Percentiles rank a stretch among this genome's conserved stretches.
Evolutionary conservation across 2,888 invertebrate genomes (phyloP).

Genomic region (Platerodrilus igneus): DNA sequence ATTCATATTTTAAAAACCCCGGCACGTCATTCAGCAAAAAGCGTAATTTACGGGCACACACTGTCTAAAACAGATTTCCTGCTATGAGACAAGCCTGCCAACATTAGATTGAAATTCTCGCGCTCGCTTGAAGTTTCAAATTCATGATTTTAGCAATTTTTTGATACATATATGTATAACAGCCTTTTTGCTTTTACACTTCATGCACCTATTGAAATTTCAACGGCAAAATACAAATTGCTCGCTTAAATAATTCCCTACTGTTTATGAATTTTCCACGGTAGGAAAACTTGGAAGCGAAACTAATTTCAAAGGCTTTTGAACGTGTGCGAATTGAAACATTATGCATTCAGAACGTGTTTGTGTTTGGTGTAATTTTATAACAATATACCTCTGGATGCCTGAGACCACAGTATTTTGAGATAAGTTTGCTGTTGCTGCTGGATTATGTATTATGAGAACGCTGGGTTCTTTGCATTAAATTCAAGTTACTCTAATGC

Average conservation of each 20-base stretch:
- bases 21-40: conserved; percentile 33
- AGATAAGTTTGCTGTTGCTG: conserved; percentile 18
- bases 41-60: conserved; percentile 39
- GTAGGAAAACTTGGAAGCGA: conserved; percentile 21
- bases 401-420: conserved; percentile 17
- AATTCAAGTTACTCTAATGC: too few species aligned
- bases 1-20: conserved; percentile 38
- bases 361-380: conserved; percentile 24
- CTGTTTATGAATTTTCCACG: conserved; percentile 20
- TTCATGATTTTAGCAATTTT: conserved; percentile 18
- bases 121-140: conserved; percentile 21
- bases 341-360: conserved; percentile 26
- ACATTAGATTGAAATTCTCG: conserved; percentile 25
- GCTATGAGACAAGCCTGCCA: conserved; percentile 33
- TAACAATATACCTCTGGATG: conserved; percentile 27
- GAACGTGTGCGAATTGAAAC: conserved; percentile 25
- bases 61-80: conserved; percentile 40
- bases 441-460: too few species aligned
- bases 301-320: conserved; percentile 22
- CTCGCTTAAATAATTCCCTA: conserved; percentile 19
- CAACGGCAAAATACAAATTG: conserved; percentile 13
- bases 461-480: too few species aligned
- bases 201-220: conserved; percentile 8
- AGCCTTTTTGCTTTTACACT: conserved; percentile 11
- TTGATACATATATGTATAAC: conserved; percentile 16